These are phyloP conservation scores for Sebastes reedi DNA, from an alignment of 2,797 vertebrate genomes.

Conservation along the genomic window DNA sequence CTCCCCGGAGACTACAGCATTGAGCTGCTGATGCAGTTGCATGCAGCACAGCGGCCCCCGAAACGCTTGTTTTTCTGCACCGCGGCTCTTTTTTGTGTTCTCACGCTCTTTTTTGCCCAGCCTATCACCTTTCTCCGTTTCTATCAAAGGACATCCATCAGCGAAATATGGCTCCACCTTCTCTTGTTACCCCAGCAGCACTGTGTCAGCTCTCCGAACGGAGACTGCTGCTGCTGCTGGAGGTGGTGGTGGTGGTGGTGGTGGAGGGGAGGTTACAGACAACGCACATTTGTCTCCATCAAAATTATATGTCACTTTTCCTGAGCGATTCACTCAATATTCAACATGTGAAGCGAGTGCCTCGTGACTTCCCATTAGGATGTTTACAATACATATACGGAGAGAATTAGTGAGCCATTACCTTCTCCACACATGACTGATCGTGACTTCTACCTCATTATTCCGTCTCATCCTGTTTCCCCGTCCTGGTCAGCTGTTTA, in stretches of 20 bases:
- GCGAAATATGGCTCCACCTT: slow-evolving; percentile 81
- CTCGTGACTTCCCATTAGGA: background rate
- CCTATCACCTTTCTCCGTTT: slow-evolving; percentile 75
- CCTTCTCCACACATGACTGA: slow-evolving; percentile 17
- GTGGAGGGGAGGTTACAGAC: slow-evolving; percentile 4
- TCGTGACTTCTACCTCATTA: slow-evolving; percentile 36
- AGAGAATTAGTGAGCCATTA: slow-evolving; percentile 15
- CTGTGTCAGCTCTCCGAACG: slow-evolving; percentile 63
- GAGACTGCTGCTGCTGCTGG: slow-evolving; percentile 25
- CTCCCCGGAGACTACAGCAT: slow-evolving; percentile 61
- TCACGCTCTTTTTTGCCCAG: slow-evolving; percentile 59
- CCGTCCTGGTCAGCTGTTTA: slow-evolving; percentile 40
- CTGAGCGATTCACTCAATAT: background rate
- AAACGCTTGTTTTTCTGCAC: slow-evolving; percentile 73
- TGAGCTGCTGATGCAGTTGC: slow-evolving; percentile 75
- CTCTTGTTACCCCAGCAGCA: slow-evolving; percentile 72
- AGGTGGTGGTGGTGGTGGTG: background rate
- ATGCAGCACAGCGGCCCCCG: slow-evolving; percentile 39
- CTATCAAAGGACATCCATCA: slow-evolving; percentile 78
- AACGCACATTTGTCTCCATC: slow-evolving; percentile 10
- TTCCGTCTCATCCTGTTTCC: slow-evolving; percentile 1
- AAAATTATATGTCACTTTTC: background rate
- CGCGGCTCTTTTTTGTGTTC: slow-evolving; percentile 71
- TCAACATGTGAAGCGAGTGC: background rate
- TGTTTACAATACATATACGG: slow-evolving; percentile 7